phyloP scores from a whole-genome alignment of 2,113 vertebrate species.

The Seriola rivoliana region DNA sequence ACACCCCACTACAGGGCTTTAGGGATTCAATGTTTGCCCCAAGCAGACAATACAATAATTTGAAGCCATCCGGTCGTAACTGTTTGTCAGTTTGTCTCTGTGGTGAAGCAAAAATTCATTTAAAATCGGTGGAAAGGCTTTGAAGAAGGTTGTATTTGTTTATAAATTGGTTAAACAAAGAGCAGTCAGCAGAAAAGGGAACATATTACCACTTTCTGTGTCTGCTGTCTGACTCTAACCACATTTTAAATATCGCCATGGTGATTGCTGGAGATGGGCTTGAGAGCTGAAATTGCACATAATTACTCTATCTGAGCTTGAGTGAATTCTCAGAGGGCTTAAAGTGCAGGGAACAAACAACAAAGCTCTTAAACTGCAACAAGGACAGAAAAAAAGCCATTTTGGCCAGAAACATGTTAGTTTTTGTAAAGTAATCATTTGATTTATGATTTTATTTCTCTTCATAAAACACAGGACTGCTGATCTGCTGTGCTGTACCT shows the following conservation, averaged over 20 bases:
- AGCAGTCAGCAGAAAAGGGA: conserved; percentile 37
- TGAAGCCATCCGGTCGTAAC: conserved; percentile 26
- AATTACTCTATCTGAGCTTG: conserved; percentile 80
- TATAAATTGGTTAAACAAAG: conserved; percentile 47
- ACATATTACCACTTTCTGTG: conserved; percentile 60
- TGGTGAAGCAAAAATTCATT: conserved; percentile 13
- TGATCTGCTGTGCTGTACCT: background rate
- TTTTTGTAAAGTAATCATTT: conserved; percentile 36
- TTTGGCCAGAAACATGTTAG: conserved; percentile 37
- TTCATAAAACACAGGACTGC: background rate
- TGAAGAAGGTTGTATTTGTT: conserved; percentile 49
- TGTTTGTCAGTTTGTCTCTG: conserved; percentile 24
- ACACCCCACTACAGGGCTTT: conserved; percentile 15
- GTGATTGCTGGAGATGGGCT: conserved; percentile 83
- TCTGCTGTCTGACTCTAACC: conserved; percentile 70
- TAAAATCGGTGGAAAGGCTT: conserved; percentile 33
- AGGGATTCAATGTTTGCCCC: conserved; percentile 47
- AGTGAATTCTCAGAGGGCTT: conserved; percentile 72
- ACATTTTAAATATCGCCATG: conserved; percentile 84
- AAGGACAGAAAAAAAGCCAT: conserved; percentile 48
- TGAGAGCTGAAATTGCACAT: conserved; percentile 83
- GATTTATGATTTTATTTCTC: conserved; percentile 35
- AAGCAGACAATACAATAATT: conserved; percentile 38
- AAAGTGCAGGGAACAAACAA: conserved; percentile 73
- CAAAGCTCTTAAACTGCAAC: conserved; percentile 54